Conservation (phyloP, 2,113 vertebrate species). For the Notothenia coriiceps region DNA sequence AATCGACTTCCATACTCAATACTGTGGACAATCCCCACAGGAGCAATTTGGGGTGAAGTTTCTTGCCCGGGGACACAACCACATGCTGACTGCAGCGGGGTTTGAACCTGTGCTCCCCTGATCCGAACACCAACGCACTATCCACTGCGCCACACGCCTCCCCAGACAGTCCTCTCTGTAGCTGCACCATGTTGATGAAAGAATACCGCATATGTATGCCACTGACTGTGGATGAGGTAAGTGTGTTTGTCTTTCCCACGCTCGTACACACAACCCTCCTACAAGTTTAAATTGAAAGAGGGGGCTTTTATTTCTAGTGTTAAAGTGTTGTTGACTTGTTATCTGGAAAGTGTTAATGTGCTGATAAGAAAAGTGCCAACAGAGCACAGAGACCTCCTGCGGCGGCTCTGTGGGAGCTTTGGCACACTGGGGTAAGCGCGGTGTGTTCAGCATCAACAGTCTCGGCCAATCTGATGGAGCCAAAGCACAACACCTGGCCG, state of each 20-base stretch:
- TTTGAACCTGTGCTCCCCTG: too few species aligned
- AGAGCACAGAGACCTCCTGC: slow-evolving; percentile 34
- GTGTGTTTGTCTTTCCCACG: slow-evolving; percentile 71
- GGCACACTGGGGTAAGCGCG: slow-evolving; percentile 7
- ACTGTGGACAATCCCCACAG: too few species aligned
- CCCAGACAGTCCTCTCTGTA: slow-evolving; percentile 13
- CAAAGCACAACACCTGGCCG: slow-evolving; percentile 47
- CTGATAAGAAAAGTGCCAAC: slow-evolving; percentile 53
- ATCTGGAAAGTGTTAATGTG: slow-evolving; percentile 55
- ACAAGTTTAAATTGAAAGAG: slow-evolving; percentile 15
- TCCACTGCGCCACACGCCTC: too few species aligned
- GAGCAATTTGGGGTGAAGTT: too few species aligned
- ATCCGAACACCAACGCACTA: too few species aligned
- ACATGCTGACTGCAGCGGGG: too few species aligned
- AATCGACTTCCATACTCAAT: too few species aligned
- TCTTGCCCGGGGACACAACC: too few species aligned
- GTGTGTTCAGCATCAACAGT: slow-evolving; percentile 3
- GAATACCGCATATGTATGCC: slow-evolving; percentile 96
- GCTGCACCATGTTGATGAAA: slow-evolving; percentile 89
- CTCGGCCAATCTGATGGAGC: slow-evolving; percentile 19
- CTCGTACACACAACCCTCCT: neutral
- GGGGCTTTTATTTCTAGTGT: slow-evolving; percentile 9
- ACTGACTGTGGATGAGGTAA: slow-evolving; percentile 94
- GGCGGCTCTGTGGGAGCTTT: slow-evolving; percentile 31
- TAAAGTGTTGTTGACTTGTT: slow-evolving; percentile 27